These are phyloP conservation scores for Psittacula cyanocephala DNA, from an alignment of 2,113 vertebrate genomes.

Conservation along the genomic window DNA sequence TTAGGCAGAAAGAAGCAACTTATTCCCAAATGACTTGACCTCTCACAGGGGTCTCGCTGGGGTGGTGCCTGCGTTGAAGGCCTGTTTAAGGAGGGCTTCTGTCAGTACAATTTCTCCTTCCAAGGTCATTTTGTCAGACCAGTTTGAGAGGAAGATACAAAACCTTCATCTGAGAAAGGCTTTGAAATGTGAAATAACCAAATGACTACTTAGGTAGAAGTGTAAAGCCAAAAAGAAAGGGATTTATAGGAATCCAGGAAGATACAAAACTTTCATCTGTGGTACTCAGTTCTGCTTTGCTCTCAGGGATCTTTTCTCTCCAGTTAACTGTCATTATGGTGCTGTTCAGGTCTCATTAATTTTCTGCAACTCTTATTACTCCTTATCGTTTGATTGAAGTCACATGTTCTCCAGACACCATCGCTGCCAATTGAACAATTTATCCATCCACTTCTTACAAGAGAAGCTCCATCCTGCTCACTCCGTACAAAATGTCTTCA, in stretches of 20 bases:
- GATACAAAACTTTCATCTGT: background rate
- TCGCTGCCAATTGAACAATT: background rate
- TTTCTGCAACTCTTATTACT: conserved; percentile 25
- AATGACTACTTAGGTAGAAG: background rate
- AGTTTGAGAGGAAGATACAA: background rate
- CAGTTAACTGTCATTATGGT: conserved; percentile 30
- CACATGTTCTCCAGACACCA: background rate
- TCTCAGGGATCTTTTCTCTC: conserved; percentile 18
- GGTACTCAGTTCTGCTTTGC: background rate
- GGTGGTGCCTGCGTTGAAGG: background rate
- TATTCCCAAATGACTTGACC: background rate
- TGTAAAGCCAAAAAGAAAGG: background rate
- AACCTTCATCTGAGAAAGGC: background rate
- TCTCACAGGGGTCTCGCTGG: background rate
- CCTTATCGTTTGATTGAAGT: background rate
- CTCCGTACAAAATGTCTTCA: background rate
- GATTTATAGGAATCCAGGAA: background rate
- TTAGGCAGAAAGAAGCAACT: background rate
- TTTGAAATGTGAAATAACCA: background rate
- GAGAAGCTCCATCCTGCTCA: background rate
- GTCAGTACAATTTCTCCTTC: background rate
- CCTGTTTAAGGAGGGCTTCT: background rate
- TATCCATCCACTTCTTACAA: background rate
- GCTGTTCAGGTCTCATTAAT: conserved; percentile 2
- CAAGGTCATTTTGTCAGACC: background rate